These are phyloP conservation scores for Lamellibrachia satsuma DNA, from an alignment of 2,888 invertebrate species.

Conservation along the genomic window DNA sequence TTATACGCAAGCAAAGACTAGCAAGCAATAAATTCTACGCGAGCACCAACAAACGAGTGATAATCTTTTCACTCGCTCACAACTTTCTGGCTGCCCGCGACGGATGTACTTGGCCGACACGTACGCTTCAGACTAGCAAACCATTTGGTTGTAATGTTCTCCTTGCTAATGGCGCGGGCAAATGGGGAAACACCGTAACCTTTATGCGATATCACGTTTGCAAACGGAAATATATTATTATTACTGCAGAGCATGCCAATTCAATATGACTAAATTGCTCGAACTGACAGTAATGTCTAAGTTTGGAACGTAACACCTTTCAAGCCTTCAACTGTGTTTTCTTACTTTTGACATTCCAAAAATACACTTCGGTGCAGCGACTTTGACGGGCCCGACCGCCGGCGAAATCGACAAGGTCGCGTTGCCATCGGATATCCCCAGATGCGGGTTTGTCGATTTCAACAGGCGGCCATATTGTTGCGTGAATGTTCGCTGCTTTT, in stretches of 20 bases:
- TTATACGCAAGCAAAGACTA: not conserved
- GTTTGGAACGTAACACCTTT: not conserved
- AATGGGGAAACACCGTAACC: too few relatives aligned
- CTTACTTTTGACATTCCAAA: not conserved
- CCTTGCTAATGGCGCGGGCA: not conserved
- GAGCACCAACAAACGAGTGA: not conserved
- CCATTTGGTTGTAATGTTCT: not conserved
- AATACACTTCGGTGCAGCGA: not conserved
- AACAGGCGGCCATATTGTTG: not conserved
- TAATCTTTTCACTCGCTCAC: not conserved
- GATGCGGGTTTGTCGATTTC: not conserved
- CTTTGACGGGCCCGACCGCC: not conserved
- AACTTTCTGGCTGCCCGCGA: not conserved
- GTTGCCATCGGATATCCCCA: not conserved
- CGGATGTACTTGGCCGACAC: not conserved
- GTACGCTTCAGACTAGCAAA: not conserved
- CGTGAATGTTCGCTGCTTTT: not conserved
- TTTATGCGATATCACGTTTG: too few relatives aligned
- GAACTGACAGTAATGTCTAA: constrained; percentile 10
- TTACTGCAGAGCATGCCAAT: not conserved
- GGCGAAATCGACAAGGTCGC: not conserved
- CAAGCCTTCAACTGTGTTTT: not conserved
- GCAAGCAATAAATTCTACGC: not conserved
- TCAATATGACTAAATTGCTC: not conserved
- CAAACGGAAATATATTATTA: too few relatives aligned